These are phyloP conservation scores for Rhinopomastus cyanomelas DNA, from an alignment of 2,113 vertebrate species.

Conservation along the genomic window DNA sequence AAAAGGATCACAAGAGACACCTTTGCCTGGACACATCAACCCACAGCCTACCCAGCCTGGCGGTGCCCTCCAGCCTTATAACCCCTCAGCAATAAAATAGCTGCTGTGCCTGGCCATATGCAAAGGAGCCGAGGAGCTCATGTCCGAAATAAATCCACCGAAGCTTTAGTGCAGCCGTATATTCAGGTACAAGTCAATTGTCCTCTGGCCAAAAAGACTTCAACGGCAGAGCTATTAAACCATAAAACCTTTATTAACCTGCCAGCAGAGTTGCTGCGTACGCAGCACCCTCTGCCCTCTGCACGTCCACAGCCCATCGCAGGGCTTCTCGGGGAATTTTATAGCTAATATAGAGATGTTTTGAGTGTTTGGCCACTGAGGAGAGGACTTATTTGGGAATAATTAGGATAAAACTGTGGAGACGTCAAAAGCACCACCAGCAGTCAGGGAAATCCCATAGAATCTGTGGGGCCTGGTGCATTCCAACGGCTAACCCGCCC, in stretches of 20 bases:
- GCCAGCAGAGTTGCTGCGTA: background rate
- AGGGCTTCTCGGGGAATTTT: background rate
- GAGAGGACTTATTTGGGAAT: background rate
- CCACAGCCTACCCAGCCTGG: background rate
- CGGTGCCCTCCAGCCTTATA: background rate
- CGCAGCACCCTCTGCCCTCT: background rate
- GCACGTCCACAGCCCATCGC: fast-evolving
- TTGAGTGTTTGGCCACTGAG: no score
- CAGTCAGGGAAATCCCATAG: background rate
- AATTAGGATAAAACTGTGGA: background rate
- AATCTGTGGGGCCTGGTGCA: fast-evolving
- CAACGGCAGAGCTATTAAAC: background rate
- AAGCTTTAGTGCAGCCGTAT: background rate
- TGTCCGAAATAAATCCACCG: background rate
- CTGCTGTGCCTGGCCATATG: background rate
- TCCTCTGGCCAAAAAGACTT: background rate
- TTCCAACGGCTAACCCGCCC: background rate
- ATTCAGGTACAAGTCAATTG: background rate
- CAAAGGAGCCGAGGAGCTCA: background rate
- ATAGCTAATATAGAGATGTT: no score
- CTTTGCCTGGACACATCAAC: background rate
- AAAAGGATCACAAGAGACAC: background rate
- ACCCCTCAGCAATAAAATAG: background rate
- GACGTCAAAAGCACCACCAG: background rate
- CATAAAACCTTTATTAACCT: background rate